Evolutionary conservation across 2,888 invertebrate genomes (phyloP), one percentile per base, ranked within the genome.

Genomic region (Subacronicta megacephala): DNA sequence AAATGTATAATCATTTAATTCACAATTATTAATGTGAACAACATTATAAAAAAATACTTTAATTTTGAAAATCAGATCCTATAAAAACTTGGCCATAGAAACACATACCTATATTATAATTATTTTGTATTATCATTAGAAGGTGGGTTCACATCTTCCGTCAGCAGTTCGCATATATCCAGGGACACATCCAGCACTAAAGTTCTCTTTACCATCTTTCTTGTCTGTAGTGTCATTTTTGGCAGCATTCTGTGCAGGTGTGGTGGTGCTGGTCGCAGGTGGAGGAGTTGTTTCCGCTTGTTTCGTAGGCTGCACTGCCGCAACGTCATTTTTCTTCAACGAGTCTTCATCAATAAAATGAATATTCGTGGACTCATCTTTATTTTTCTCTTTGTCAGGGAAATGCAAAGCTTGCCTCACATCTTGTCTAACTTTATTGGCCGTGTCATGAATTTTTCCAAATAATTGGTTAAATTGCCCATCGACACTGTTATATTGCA

Each of bases 111-210:
- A 15, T 26, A 31, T n/a, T 4, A 31, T 26, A 29, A 17, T 6
- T 17, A 26, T 50, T 62, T 38, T 36, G 35, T 45, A 54, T 23
- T 45, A 18, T 38, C 18, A 7, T 75, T 38, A 71, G 63, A 72
- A 85, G 13, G 77, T 77, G 51, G 86, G 81, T 79, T 84, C 87
- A 73, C 93, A 93, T 76, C 90, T 85, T 61, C 91, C 91, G 62
- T 92, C 92, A 35, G 78, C 38, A 9, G 92, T 90, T 10, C 86
- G 83, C 61, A 75, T 52, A 62, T 65, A 92, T 1, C 92, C 92
- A 16, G 84, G 12, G 3, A 82, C 35, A 72, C 93, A 93, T 20
- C 76, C 81, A 26, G 75, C 92, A 5, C 53, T 15, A 51, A 93
- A 89, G 57, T 85, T 90, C 75, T 88, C 90, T 63, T 82, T 81